Percentiles rank a stretch among this genome's conserved stretches.
Evolutionary conservation across 2,888 invertebrate genomes (phyloP).

Genomic region (Apamea sordens): DNA sequence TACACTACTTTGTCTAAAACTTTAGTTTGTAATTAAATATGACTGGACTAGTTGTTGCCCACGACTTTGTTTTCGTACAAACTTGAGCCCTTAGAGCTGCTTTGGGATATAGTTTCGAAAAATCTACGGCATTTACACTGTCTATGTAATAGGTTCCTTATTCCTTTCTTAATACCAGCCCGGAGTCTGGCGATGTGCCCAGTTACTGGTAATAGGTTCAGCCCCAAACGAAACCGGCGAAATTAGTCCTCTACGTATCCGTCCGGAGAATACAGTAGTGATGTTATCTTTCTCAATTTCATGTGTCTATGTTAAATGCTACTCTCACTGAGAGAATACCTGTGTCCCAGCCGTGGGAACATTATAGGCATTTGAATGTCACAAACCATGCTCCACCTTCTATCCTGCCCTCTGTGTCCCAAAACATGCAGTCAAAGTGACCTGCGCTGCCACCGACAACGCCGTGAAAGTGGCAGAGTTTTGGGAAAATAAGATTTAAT

Average conservation of each 20-base stretch:
- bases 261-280: neutral
- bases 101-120: neutral
- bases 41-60: conserved; percentile 1
- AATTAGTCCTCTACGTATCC: too few species aligned
- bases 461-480: too few species aligned
- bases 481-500: too few species aligned
- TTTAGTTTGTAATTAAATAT: conserved; percentile 36
- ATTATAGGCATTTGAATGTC: neutral
- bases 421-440: too few species aligned
- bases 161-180: neutral
- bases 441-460: too few species aligned
- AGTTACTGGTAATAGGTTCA: neutral
- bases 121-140: neutral
- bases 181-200: neutral
- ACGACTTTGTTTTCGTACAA: neutral
- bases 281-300: neutral
- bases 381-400: too few species aligned
- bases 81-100: neutral
- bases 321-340: too few species aligned
- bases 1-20: conserved; percentile 9
- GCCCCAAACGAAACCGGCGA: neutral
- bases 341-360: too few species aligned
- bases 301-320: neutral
- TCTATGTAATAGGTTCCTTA: neutral
- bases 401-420: too few species aligned